Conservation (phyloP, 2,113 vertebrate genomes). For the Tragelaphus imberbis region DNA sequence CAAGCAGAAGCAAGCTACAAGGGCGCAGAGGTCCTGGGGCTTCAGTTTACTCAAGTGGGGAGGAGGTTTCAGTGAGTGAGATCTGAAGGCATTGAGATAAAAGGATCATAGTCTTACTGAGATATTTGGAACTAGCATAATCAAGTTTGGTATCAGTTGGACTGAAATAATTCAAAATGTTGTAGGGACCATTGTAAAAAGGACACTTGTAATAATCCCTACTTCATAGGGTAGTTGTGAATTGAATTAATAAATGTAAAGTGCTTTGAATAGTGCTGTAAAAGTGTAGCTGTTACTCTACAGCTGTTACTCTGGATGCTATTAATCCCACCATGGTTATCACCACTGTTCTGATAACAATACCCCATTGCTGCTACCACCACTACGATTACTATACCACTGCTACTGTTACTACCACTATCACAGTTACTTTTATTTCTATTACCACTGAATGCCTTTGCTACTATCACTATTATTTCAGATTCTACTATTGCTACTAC, state of each 20-base stretch:
- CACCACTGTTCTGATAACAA: too few relatives aligned
- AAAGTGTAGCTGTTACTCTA: neutral
- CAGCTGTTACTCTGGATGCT: neutral
- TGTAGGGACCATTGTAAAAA: neutral
- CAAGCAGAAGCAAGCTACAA: neutral
- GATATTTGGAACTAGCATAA: neutral
- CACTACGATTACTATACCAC: accelerated
- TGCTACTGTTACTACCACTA: neutral
- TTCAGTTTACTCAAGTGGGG: neutral
- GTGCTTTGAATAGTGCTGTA: neutral
- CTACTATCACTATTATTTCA: neutral
- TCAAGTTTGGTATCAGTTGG: neutral
- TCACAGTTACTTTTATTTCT: neutral
- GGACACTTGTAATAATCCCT: neutral
- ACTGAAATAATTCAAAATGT: neutral
- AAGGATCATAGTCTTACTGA: neutral
- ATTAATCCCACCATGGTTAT: accelerated
- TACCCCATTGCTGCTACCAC: neutral
- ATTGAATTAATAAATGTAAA: neutral
- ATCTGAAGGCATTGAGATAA: neutral
- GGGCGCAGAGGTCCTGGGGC: neutral
- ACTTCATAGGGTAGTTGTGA: neutral
- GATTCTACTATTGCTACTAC: neutral
- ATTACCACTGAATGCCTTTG: neutral
- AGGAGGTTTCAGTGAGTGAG: neutral